Evolutionary conservation across 1,140 invertebrate species (phyloP), one percentile per base, ranked within the genome.

Genomic region (Ceratoteleas bidentatus): DNA sequence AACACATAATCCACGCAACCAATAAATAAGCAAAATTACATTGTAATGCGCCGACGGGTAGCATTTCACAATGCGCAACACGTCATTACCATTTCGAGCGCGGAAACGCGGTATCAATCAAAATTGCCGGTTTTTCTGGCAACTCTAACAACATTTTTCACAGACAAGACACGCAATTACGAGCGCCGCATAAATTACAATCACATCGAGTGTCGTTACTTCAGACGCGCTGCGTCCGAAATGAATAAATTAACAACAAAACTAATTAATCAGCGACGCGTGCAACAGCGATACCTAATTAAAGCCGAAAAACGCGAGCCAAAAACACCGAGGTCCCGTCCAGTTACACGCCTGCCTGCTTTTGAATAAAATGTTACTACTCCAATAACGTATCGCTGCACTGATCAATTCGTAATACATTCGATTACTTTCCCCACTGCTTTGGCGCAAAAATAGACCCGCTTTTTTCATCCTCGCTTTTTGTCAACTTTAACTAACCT

Each of bases 231-330:
- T 7, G 47, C 38, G n/a, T 45, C 8, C 32, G n/a, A 45, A 65
- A 9, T 40, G 50, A 65, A 65, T 65, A 54, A 40, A 54, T 65
- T 66, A 66, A 56, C 36, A 45, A 34, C 36, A 54, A 47, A 47
- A 47, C 16, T 56, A 66, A 66, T 47, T 66, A 56, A 66, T 66
- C 32, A 24, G 6, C 24, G 40, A 16, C 38, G 62, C 45, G 32
- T 56, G 24, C 14, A 10, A 56, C 38, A 66, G 10, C 47, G 24
- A 47, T 66, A 66, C 13, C 32, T 45, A 47, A 56, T 66, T 56
- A 66, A 45, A 3, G 15, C 40, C 45, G 36, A 56, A 66, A 56
- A 66, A 45, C 54, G 33, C 10, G 9, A 50, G 38, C 6, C 10
- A 54, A 61, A 49, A 49, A 49, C 13, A 43, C 2, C n/a, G 40